Conservation (phyloP, 2,888 invertebrate species). For the Drosophila phalerata region DNA sequence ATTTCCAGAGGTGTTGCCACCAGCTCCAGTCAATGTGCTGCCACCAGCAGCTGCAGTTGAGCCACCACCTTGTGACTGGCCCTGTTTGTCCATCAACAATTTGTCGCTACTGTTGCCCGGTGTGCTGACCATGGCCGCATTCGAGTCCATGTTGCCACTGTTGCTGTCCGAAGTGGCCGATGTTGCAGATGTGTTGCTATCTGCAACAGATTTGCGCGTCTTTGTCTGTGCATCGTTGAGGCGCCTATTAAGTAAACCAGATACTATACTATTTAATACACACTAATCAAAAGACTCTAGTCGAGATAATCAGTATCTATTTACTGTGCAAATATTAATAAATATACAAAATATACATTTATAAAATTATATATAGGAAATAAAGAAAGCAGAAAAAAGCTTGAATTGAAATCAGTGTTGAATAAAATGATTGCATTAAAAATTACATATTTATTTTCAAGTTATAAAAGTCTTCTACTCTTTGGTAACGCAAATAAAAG, state of each 20-base stretch:
- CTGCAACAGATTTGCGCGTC: slow-evolving; percentile 85
- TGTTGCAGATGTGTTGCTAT: slow-evolving; percentile 78
- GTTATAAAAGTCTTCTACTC: too few species aligned
- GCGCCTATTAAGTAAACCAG: slow-evolving; percentile 70
- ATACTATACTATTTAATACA: too few species aligned
- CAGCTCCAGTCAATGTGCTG: slow-evolving; percentile 21
- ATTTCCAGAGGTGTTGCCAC: slow-evolving; percentile 19
- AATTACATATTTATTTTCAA: too few species aligned
- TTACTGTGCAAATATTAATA: too few species aligned
- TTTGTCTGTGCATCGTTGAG: slow-evolving; percentile 85
- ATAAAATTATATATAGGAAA: too few species aligned
- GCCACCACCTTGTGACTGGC: slow-evolving; percentile 24
- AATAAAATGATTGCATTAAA: too few species aligned
- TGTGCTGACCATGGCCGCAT: slow-evolving; percentile 63
- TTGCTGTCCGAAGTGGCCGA: slow-evolving; percentile 83
- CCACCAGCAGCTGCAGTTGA: slow-evolving; percentile 29
- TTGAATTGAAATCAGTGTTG: too few species aligned
- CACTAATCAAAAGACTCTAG: too few species aligned
- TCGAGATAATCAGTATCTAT: too few species aligned
- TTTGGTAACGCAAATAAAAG: too few species aligned
- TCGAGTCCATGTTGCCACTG: slow-evolving; percentile 81
- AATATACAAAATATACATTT: too few species aligned
- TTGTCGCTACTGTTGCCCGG: slow-evolving; percentile 65
- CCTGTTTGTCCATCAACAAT: slow-evolving; percentile 40
- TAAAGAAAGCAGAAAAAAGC: too few species aligned